phyloP scores from a whole-genome alignment of 2,113 vertebrate genomes.

The Alligator sinensis region DNA sequence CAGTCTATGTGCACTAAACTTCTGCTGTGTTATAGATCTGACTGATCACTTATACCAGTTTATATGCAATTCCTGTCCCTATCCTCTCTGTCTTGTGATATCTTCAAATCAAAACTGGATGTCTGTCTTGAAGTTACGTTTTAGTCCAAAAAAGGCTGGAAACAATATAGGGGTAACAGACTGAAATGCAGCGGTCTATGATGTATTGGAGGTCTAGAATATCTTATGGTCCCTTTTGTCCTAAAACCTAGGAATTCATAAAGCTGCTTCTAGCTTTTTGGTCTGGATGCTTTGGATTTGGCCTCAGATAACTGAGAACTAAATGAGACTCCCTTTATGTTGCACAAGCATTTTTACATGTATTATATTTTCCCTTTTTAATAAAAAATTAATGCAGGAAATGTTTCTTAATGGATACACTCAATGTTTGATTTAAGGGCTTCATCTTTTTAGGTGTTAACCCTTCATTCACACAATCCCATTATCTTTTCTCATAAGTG shows the following conservation, averaged over 20 bases:
- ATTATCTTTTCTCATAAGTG: constrained; percentile 47
- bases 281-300: background rate
- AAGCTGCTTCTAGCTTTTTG: background rate
- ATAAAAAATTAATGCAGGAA: constrained; percentile 8
- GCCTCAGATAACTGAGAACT: background rate
- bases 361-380: background rate
- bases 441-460: constrained; percentile 34
- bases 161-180: constrained; percentile 9
- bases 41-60: too few relatives aligned
- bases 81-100: background rate
- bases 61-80: too few relatives aligned
- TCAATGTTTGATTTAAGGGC: background rate
- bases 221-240: background rate
- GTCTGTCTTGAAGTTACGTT: constrained; percentile 19
- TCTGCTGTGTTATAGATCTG: too few relatives aligned
- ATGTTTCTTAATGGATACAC: constrained; percentile 33
- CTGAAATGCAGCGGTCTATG: constrained; percentile 29
- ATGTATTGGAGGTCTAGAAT: background rate
- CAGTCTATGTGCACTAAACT: too few relatives aligned
- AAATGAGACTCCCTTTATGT: background rate
- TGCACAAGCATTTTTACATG: background rate
- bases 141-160: constrained; percentile 28
- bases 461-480: constrained; percentile 33
- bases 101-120: constrained; percentile 1
- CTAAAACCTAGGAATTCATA: background rate